Percentiles rank a stretch among this genome's conserved stretches.
Conservation (phyloP, 2,113 vertebrate genomes). For the Cinclus mexicanus region DNA sequence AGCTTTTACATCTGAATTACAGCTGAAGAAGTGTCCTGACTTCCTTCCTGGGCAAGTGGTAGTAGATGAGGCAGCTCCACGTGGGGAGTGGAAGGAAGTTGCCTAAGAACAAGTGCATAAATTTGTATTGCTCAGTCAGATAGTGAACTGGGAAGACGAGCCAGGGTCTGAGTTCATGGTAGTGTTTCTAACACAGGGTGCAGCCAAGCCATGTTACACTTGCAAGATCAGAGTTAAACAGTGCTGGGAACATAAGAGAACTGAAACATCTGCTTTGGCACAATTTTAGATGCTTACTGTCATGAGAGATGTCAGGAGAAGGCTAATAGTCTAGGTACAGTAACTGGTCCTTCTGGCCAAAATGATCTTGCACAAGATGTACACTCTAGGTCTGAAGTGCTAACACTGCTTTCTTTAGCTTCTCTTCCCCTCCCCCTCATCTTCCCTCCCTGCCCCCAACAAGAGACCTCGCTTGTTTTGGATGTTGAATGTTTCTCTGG, state of each 20-base stretch:
- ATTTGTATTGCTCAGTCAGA: background rate
- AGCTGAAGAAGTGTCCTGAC: background rate
- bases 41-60: slow-evolving; percentile 4
- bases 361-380: background rate
- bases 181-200: background rate
- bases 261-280: slow-evolving; percentile 42
- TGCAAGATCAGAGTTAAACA: background rate
- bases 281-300: background rate
- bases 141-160: background rate
- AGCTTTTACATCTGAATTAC: background rate
- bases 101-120: background rate
- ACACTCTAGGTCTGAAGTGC: background rate
- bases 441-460: fast-evolving
- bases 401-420: background rate
- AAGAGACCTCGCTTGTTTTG: background rate
- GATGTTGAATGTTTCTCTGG: background rate
- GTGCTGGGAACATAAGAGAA: background rate
- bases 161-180: background rate
- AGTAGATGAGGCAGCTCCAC: background rate
- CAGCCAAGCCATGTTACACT: background rate
- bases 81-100: background rate
- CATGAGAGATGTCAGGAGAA: background rate
- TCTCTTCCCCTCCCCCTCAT: background rate
- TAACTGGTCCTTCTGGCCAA: background rate
- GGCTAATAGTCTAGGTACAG: background rate